Evolutionary conservation across 2,797 vertebrate species (phyloP).

Genomic region (Luscinia megarhynchos): DNA sequence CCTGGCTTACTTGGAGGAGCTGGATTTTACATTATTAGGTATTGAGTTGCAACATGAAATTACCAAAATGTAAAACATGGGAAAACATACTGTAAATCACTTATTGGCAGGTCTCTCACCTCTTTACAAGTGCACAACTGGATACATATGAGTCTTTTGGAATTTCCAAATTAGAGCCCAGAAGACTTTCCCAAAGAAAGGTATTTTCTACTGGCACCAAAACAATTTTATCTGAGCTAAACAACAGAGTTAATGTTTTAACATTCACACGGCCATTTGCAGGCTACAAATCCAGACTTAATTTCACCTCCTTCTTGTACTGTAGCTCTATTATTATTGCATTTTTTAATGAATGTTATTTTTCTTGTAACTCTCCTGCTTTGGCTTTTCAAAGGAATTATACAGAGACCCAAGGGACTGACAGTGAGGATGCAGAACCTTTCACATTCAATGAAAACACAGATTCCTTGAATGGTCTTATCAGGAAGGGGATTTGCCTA

Average conservation of each 20-base stretch:
- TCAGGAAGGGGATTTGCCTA: neutral
- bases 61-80: constrained; percentile 76
- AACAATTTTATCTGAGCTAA: constrained; percentile 69
- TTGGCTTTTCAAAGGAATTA: constrained; percentile 42
- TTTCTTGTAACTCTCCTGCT: constrained; percentile 24
- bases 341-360: constrained; percentile 18
- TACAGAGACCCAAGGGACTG: neutral
- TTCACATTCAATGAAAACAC: constrained; percentile 21
- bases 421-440: constrained; percentile 22
- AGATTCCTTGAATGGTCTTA: neutral
- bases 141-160: constrained; percentile 56
- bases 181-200: constrained; percentile 63
- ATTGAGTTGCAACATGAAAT: constrained; percentile 72
- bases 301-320: constrained; percentile 50
- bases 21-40: constrained; percentile 75
- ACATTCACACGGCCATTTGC: constrained; percentile 15
- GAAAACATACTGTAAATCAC: constrained; percentile 77
- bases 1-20: constrained; percentile 41
- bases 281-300: constrained; percentile 50
- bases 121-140: constrained; percentile 61
- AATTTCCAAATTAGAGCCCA: constrained; percentile 73
- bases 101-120: constrained; percentile 73
- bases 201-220: constrained; percentile 64
- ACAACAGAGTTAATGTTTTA: constrained; percentile 67
- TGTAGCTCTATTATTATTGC: constrained; percentile 38